phyloP scores from a whole-genome alignment of 2,113 vertebrate genomes.

The Alethe castanea region DNA sequence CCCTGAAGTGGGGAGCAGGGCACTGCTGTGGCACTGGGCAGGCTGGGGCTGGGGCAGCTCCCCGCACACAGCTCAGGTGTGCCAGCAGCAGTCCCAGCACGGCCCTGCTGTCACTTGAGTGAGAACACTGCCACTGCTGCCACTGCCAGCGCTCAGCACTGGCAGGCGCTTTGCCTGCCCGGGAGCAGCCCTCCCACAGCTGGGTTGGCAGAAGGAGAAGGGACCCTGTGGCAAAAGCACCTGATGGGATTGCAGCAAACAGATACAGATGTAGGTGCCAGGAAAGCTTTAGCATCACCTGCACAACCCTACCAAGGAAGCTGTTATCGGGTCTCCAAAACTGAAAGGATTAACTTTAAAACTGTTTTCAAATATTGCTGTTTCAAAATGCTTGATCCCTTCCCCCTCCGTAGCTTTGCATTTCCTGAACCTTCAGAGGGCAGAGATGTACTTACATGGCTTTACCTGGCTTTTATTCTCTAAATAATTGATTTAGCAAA shows the following conservation, averaged over 20 bases:
- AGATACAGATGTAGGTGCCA: background rate
- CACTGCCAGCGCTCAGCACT: too few relatives aligned
- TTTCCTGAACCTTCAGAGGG: background rate
- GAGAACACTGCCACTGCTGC: too few relatives aligned
- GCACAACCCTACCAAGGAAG: background rate
- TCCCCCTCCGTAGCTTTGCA: background rate
- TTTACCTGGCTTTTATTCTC: background rate
- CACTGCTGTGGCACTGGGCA: background rate
- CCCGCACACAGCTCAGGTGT: rapidly evolving
- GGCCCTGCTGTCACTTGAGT: too few relatives aligned
- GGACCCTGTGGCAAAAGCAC: background rate
- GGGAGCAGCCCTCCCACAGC: background rate
- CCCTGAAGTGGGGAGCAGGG: background rate
- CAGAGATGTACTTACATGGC: background rate
- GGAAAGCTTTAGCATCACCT: background rate
- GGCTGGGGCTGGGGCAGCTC: background rate
- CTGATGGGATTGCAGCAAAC: background rate
- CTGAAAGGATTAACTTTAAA: background rate
- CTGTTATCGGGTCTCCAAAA: background rate
- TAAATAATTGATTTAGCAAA: background rate
- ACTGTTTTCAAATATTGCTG: background rate
- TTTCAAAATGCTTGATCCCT: background rate
- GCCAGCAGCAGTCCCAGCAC: too few relatives aligned
- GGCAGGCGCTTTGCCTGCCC: rapidly evolving
- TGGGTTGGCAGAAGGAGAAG: background rate